phyloP scores from a whole-genome alignment of 2,797 vertebrate genomes.

The Limnodromus scolopaceus region DNA sequence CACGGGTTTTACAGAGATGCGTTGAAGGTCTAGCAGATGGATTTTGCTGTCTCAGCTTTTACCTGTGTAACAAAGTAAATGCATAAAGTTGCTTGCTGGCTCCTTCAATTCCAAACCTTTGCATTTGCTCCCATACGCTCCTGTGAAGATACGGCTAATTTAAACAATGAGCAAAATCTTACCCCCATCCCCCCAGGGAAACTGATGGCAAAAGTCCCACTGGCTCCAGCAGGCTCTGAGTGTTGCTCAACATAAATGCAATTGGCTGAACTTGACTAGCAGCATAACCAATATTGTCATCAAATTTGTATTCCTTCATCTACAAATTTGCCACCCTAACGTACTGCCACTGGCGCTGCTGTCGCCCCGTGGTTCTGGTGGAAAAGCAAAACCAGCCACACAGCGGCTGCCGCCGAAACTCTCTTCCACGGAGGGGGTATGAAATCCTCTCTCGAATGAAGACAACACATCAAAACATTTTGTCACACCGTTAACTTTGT shows the following conservation, averaged over 20 bases:
- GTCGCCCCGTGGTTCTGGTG: accelerated
- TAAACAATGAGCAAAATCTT: slow-evolving; percentile 11
- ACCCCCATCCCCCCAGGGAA: neutral
- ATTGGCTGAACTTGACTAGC: neutral
- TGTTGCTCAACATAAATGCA: neutral
- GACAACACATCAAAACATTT: neutral
- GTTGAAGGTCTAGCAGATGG: slow-evolving; percentile 5
- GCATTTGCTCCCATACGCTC: neutral
- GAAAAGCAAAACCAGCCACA: neutral
- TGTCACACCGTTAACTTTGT: neutral
- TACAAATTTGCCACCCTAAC: neutral
- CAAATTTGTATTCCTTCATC: neutral
- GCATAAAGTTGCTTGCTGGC: neutral
- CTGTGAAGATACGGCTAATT: neutral
- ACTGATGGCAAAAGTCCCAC: neutral
- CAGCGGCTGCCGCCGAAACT: neutral
- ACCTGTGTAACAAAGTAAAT: slow-evolving; percentile 19
- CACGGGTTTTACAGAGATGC: neutral
- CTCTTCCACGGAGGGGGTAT: neutral
- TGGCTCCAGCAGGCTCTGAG: neutral
- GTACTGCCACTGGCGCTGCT: neutral
- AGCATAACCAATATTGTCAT: neutral
- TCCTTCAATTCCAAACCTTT: neutral
- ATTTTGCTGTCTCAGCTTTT: slow-evolving; percentile 23
- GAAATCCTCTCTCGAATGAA: neutral